A percentile compares a stretch with the other conserved stretches of the same genome.
phyloP scores from a whole-genome alignment of 35 echinoderm and acorn worm species.

The Patiria miniata region DNA sequence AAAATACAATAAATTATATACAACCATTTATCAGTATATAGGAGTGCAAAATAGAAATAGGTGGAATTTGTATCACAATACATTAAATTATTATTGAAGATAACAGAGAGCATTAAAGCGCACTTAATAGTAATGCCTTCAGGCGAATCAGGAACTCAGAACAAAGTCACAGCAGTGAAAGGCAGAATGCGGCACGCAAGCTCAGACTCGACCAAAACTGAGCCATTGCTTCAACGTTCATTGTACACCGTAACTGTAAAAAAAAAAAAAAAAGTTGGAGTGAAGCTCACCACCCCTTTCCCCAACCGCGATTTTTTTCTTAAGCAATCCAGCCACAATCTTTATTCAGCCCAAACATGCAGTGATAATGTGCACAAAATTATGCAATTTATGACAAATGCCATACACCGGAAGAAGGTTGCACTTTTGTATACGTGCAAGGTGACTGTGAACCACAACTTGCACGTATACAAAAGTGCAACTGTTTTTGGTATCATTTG shows the following conservation, averaged over 20 bases:
- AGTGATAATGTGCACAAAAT: too few species aligned
- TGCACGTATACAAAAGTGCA: too few species aligned
- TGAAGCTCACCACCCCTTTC: too few species aligned
- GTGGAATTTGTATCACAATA: constrained; percentile 1
- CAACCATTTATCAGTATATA: not conserved
- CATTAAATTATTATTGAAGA: not conserved
- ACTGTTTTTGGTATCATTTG: too few species aligned
- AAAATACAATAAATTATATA: constrained; percentile 23
- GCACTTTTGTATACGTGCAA: too few species aligned
- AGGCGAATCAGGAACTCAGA: not conserved
- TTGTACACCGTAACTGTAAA: not conserved
- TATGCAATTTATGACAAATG: too few species aligned
- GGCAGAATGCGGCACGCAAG: not conserved
- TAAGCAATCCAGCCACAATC: too few species aligned
- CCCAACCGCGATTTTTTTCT: too few species aligned
- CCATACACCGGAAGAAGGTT: too few species aligned
- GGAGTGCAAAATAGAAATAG: not conserved
- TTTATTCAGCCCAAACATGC: too few species aligned
- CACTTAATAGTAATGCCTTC: not conserved
- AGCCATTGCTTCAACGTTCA: not conserved
- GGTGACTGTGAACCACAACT: too few species aligned
- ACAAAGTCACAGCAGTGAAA: not conserved
- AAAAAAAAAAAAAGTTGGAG: too few species aligned
- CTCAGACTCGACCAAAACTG: not conserved
- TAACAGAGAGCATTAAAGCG: not conserved